Conservation (phyloP, 2,113 vertebrate genomes). For the Hiodon tergisus region DNA sequence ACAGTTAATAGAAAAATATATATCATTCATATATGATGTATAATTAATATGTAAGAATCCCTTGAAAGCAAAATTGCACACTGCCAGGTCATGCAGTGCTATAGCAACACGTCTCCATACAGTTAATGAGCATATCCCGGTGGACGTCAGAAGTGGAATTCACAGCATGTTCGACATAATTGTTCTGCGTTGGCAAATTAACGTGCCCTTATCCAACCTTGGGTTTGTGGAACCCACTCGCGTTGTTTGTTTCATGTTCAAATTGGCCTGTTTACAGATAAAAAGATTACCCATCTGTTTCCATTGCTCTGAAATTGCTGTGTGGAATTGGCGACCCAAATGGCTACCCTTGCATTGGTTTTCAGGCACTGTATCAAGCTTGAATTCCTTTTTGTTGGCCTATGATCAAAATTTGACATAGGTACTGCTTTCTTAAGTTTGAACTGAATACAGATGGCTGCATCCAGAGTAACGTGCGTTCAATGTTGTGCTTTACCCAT, state of each 20-base stretch:
- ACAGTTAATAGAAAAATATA: not conserved
- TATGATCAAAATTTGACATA: no score
- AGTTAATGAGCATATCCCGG: constrained; percentile 55
- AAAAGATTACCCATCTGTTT: constrained; percentile 46
- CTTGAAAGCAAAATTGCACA: constrained; percentile 45
- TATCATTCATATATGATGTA: not conserved
- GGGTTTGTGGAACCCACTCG: constrained; percentile 41
- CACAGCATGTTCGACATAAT: constrained; percentile 57
- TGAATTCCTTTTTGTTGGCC: no score
- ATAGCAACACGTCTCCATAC: constrained; percentile 5
- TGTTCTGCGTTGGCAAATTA: constrained; percentile 58
- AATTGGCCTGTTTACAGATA: constrained; percentile 53
- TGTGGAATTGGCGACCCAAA: not conserved
- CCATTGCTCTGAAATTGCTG: constrained; percentile 41
- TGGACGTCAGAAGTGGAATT: constrained; percentile 53
- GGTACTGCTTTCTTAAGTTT: no score
- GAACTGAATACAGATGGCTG: no score
- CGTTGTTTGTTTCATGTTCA: constrained; percentile 54
- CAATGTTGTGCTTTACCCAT: no score
- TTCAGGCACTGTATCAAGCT: no score
- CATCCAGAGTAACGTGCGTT: no score
- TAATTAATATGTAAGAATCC: constrained; percentile 52
- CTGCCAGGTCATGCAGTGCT: constrained; percentile 34
- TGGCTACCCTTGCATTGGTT: no score
- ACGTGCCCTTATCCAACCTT: constrained; percentile 51